Percentiles rank a stretch among this genome's conserved stretches.
Evolutionary conservation across 2,797 vertebrate genomes (phyloP).

Genomic region (Myotis vivesi): DNA sequence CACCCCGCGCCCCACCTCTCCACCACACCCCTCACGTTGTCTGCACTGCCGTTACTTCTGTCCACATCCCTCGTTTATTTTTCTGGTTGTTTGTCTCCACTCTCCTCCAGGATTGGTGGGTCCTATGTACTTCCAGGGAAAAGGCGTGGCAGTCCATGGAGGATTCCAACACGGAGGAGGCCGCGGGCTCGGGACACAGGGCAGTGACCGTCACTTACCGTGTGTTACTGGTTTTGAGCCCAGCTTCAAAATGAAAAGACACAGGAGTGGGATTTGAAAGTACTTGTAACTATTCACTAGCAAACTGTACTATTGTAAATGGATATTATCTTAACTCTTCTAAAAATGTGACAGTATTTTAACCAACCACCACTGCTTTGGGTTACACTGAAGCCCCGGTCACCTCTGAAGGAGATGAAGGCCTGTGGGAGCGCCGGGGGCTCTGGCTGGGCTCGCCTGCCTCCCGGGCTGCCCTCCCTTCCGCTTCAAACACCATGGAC

Average conservation of each 20-base stretch:
- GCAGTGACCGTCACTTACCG: background rate
- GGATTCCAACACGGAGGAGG: background rate
- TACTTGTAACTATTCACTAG: background rate
- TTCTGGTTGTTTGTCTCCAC: background rate
- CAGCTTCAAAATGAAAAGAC: background rate
- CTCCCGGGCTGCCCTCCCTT: background rate
- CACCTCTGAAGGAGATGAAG: background rate
- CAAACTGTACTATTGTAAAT: background rate
- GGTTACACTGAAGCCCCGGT: background rate
- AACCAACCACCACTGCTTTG: background rate
- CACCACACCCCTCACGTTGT: rapidly evolving
- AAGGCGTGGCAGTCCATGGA: background rate
- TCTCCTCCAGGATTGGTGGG: background rate
- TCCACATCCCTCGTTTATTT: rapidly evolving
- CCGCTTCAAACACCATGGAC: background rate
- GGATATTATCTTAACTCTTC: background rate
- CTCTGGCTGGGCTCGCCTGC: background rate
- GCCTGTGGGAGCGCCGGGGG: background rate
- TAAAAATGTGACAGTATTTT: background rate
- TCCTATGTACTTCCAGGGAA: background rate
- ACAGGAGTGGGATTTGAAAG: background rate
- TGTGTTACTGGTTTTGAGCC: background rate
- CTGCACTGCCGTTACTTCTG: rapidly evolving
- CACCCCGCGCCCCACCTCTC: rapidly evolving
- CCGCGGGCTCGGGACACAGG: rapidly evolving